Base-by-base conservation (phyloP, 2,888 invertebrate genomes). In the Aricia artaxerxes region DNA sequence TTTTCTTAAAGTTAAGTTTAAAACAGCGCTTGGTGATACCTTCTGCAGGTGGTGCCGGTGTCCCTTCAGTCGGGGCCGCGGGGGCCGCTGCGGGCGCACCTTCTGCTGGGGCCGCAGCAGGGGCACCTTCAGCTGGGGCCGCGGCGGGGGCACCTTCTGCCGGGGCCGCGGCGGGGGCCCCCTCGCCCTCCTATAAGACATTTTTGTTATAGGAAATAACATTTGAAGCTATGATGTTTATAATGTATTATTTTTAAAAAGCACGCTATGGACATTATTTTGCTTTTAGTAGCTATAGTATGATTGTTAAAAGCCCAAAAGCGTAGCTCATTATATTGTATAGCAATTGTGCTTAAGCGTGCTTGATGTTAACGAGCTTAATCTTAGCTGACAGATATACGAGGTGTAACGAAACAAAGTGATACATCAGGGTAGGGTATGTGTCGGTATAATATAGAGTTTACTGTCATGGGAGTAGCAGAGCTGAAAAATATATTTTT, bases 151-250 rank as follows among this genome's bases (percentile, higher is more conserved):
- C 73, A n/a, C 44, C 73, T n/a, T 44, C 64, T 1, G 57, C 78
- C 0, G 78, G 73, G 9, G 78, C 24, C 5, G 78, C 78, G 2
- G 78, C 72, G 1, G 73, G 24, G 24, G 24, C 24, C 24, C 24
- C 85, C 0, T 91, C 88, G 0, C 89, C 90, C 73, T 88, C 83
- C 82, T 81, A 78, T 79, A 78, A 80, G 78, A 83, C 6, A 64
- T 31, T 61, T 7, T 61, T 7, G 13, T 61, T 61, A 6, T 1
- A 57, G 13, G 53, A 57, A 4, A 4, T 16, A 57, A 57, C 53
- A 13, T 57, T 16, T 4, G 4, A 57, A 16, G 57, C 16, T 16
- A 57, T 57, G 57, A 53, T 53, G 9, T 57, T 53, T 16, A 16
- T 57, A 13, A 57, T 16, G 4, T 16, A 57, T 16, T 57, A 57